Base-by-base conservation (phyloP, 92 coral and sea anemone genomes). In the Umimayanthus kanabou region DNA sequence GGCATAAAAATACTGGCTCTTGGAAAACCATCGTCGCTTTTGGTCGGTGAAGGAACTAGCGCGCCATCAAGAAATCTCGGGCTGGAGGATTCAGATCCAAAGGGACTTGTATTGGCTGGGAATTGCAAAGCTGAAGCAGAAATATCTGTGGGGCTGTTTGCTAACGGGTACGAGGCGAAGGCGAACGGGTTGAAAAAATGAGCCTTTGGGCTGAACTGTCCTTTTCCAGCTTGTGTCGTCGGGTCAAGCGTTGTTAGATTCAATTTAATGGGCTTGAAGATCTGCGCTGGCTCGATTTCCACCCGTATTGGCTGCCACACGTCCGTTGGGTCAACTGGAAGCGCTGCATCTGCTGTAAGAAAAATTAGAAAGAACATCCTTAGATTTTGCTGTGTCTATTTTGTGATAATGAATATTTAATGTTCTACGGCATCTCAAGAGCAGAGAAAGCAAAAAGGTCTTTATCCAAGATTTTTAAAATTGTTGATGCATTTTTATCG, bases 11-110 rank as follows among this genome's bases (percentile, higher is more conserved):
- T 96, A 39, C 91, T 92, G n/a, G 95, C 96, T 81, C 94, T 89
- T 4, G 97, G 98, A 58, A 89, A 94, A 4, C 95, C 96, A 73
- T 94, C 98, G 88, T 97, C 99, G 85, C 99, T 97, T 80, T 95
- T 96, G 14, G 99, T 97, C 30, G 99, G 99, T 39, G 99, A 97
- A 50, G 99, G 99, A 7, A 97, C 98, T 2, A 95, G 89, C 0
- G 95, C 95, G 4, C 95, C 98, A 26, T 96, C 99, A 22, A 95
- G 90, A 47, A 87, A 90, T 33, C 91, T 85, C 8, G 98, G 93
- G 53, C 90, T 91, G 5, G 91, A 81, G 22, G 90, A 87, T n/a
- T 89, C 89, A 9, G 92, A 80, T 92, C 79, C 93, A 80, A 84
- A 94, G 42, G 91, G 87, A 50, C 95, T 89, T 33, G 93, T 76